Evolutionary conservation across 2,797 vertebrate species (phyloP), one percentile per base, ranked within the genome.

Genomic region (Micrastur ruficollis): DNA sequence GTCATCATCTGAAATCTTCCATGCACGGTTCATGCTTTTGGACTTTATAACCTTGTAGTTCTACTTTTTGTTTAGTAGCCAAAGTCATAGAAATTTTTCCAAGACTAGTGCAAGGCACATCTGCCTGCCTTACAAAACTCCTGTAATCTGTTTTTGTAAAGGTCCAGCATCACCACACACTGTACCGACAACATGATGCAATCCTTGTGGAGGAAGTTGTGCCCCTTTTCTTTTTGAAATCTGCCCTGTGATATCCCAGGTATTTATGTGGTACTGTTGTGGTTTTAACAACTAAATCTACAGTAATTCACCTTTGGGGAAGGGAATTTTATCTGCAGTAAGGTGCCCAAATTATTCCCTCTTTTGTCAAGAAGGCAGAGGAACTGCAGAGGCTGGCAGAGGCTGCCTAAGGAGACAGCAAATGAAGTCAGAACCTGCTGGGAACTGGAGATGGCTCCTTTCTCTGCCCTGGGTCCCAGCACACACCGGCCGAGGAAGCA

Each of bases 401-500:
- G 5, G 22, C 40, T 81, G 36, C 25, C 46, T 52, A 20, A 19
- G 20, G 52, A 75, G 12, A 26, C 18, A 38, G 12, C n/a, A 61
- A 59, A 31, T 21, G 6, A 70, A 84, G 22, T 26, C 66, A 61
- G 27, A 49, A 55, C 11, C 31, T 79, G 61, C 36, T 82, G 58
- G 53, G 58, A 2, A 10, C 14, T 47, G 34, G 81, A 81, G 32
- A 14, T 0, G 3, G 18, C 15, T 81, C 55, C 34, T 55, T 8
- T 79, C 66, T 80, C 50, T 83, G 61, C 26, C 8, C n/a, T 40
- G 21, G 19, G 17, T 72, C 11, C 53, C 32, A 42, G 34, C 9
- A 2, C 6, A 1, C 38, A 27, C 14, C 5, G 2, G 7, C 29
- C 4, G 1, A 61, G 17, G 15, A 56, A 79, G 32, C 0, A 0